Conservation (phyloP, 35 echinoderm and acorn worm genomes). For the Apostichopus californicus region DNA sequence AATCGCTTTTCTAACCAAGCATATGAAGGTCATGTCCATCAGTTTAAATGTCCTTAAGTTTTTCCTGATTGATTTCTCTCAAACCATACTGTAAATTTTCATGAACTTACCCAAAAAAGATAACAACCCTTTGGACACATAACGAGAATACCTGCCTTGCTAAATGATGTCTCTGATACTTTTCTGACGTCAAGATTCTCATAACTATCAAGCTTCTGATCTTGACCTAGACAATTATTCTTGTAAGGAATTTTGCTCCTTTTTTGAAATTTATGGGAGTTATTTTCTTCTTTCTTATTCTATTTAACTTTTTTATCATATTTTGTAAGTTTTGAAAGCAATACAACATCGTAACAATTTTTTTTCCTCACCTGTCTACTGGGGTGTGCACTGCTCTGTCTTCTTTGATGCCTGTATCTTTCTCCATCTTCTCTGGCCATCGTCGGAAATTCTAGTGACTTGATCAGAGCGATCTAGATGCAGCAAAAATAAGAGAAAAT, state of each 20-base stretch:
- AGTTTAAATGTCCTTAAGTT: too few species aligned
- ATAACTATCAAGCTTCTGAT: too few species aligned
- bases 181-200: too few species aligned
- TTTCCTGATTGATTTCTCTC: too few species aligned
- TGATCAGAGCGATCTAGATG: conserved; percentile 14
- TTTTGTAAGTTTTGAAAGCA: neutral
- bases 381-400: conserved; percentile 7
- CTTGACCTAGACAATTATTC: too few species aligned
- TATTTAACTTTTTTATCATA: neutral
- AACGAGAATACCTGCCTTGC: too few species aligned
- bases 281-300: neutral
- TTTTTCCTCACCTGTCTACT: neutral
- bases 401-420: neutral
- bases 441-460: conserved; percentile 21
- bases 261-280: neutral
- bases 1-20: too few species aligned
- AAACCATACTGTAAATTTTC: too few species aligned
- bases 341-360: neutral
- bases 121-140: too few species aligned
- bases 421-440: neutral
- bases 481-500: neutral
- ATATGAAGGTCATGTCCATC: too few species aligned
- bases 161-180: too few species aligned
- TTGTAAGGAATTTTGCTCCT: neutral
- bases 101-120: too few species aligned